Evolutionary conservation across 23 tunicate genomes (phyloP).

Genomic region (Oikopleura albicans): DNA sequence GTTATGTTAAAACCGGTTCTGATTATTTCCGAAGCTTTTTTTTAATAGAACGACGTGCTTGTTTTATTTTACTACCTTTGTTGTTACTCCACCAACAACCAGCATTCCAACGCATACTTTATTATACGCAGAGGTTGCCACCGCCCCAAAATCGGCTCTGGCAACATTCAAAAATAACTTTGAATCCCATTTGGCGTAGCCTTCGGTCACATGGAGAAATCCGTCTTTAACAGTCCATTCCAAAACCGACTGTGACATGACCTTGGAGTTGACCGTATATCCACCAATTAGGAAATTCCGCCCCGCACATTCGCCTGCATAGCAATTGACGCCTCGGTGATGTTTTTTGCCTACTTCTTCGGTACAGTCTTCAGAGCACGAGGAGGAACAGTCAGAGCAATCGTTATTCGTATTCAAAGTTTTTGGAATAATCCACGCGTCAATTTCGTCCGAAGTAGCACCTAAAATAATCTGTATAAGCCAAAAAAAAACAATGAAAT

Average conservation of each 20-base stretch:
- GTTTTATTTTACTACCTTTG: too few relatives aligned
- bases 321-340: neutral
- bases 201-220: neutral
- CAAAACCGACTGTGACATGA: neutral
- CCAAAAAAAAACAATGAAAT: too few relatives aligned
- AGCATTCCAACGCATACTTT: neutral
- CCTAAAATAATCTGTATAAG: too few relatives aligned
- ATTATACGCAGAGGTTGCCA: neutral
- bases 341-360: neutral
- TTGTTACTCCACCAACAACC: neutral
- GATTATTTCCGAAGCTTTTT: too few relatives aligned
- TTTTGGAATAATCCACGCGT: neutral
- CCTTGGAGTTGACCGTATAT: neutral
- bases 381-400: neutral
- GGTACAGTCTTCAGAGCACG: neutral
- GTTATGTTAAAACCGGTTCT: too few relatives aligned
- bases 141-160: neutral
- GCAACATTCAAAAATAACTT: neutral
- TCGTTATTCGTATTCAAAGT: neutral
- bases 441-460: too few relatives aligned
- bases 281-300: neutral
- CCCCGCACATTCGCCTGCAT: neutral
- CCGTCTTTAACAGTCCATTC: neutral
- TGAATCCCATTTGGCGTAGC: too few relatives aligned
- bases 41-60: too few relatives aligned